These are phyloP conservation scores for Nannobrachium achirus DNA, from an alignment of 2,113 vertebrate genomes.

Conservation along the genomic window DNA sequence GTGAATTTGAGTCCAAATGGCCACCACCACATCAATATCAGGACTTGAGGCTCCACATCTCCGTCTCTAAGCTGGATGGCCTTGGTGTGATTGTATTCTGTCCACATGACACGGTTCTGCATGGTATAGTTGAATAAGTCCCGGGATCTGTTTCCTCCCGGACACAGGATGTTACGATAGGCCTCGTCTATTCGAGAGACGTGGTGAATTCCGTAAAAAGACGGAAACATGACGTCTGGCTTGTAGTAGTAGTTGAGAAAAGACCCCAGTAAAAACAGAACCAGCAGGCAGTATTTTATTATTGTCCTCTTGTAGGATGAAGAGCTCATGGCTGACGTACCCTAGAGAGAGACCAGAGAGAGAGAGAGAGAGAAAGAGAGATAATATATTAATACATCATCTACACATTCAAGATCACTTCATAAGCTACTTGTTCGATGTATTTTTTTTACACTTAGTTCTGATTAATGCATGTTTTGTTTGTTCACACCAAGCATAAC, in stretches of 20 bases:
- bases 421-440: too few species aligned
- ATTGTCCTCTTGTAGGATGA: neutral
- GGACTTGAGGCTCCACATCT: constrained; percentile 80
- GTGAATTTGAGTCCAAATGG: constrained; percentile 83
- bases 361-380: too few species aligned
- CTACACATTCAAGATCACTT: too few species aligned
- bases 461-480: too few species aligned
- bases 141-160: neutral
- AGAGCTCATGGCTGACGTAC: constrained; percentile 22
- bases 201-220: constrained; percentile 63
- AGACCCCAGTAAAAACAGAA: constrained; percentile 80
- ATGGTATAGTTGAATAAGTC: neutral
- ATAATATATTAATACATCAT: too few species aligned
- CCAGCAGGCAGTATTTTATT: constrained; percentile 57
- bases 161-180: neutral
- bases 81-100: constrained; percentile 76
- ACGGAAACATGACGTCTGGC: constrained; percentile 77
- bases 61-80: constrained; percentile 73
- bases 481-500: too few species aligned
- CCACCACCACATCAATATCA: constrained; percentile 87
- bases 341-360: too few species aligned
- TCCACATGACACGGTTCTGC: neutral
- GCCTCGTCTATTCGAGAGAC: too few species aligned
- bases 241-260: constrained; percentile 84
- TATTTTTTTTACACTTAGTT: too few species aligned